These are phyloP conservation scores for Galago senegalensis DNA, from an alignment of 2,797 vertebrate species.

Conservation along the genomic window DNA sequence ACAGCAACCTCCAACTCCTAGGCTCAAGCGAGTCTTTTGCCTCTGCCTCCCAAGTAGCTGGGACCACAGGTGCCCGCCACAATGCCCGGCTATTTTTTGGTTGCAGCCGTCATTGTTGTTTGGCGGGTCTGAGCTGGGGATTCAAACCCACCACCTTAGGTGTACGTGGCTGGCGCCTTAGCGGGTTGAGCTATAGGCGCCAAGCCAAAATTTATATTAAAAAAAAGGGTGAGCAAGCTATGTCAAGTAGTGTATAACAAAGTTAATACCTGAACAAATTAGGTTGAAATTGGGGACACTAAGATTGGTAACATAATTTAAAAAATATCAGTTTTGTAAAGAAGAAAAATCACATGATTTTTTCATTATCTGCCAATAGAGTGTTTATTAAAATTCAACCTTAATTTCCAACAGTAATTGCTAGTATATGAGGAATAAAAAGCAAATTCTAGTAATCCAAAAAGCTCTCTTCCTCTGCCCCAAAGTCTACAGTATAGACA, in stretches of 20 bases:
- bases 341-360: neutral
- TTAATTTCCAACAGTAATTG: conserved; percentile 23
- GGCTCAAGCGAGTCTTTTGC: too few species aligned
- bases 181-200: too few species aligned
- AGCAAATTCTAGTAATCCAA: neutral
- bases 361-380: neutral
- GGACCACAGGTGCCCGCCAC: too few species aligned
- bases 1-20: too few species aligned
- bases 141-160: too few species aligned
- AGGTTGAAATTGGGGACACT: neutral
- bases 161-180: too few species aligned
- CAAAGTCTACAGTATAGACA: neutral
- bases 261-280: conserved; percentile 16
- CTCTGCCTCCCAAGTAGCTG: too few species aligned
- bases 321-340: neutral
- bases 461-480: neutral
- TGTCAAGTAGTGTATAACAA: neutral
- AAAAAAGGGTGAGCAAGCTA: conserved; percentile 47
- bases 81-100: too few species aligned
- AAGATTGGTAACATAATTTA: conserved; percentile 32
- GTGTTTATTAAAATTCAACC: conserved; percentile 11
- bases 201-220: neutral
- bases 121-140: too few species aligned
- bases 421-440: neutral
- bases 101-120: too few species aligned